phyloP scores from a whole-genome alignment of 1,140 invertebrate species.

The Temnothorax longispinosus region DNA sequence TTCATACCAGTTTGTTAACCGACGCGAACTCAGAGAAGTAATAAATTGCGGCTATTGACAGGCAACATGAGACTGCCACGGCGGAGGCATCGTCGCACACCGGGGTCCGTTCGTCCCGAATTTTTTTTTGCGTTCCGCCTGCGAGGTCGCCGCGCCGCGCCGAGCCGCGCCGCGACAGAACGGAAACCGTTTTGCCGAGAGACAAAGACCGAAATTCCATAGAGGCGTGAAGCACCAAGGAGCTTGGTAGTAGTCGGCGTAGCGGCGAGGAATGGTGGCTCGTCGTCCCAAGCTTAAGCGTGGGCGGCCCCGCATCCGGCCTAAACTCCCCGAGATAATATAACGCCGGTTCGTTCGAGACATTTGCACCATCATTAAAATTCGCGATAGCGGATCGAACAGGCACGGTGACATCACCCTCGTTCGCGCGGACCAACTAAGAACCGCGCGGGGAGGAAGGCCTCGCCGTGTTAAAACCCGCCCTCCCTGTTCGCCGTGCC shows the following conservation, averaged over 20 bases:
- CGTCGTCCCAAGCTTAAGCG: slow-evolving; percentile 72
- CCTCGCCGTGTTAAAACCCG: slow-evolving; percentile 75
- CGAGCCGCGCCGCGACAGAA: slow-evolving; percentile 8
- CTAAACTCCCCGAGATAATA: slow-evolving; percentile 85
- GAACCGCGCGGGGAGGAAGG: slow-evolving; percentile 79
- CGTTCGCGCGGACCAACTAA: slow-evolving; percentile 84
- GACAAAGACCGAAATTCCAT: slow-evolving; percentile 71
- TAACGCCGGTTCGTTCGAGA: slow-evolving; percentile 83
- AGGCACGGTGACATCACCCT: slow-evolving; percentile 84
- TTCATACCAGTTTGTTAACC: slow-evolving; percentile 43
- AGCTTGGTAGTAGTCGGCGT: slow-evolving; percentile 53
- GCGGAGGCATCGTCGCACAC: slow-evolving; percentile 37
- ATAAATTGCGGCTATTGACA: slow-evolving; percentile 61
- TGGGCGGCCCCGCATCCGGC: slow-evolving; percentile 85
- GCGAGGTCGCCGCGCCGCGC: slow-evolving; percentile 31
- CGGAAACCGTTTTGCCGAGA: slow-evolving; percentile 45
- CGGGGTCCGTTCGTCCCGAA: slow-evolving; percentile 36
- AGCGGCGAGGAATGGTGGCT: slow-evolving; percentile 50
- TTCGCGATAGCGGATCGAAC: slow-evolving; percentile 86
- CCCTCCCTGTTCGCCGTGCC: slow-evolving; percentile 60
- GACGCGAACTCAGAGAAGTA: slow-evolving; percentile 25
- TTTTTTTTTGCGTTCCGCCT: slow-evolving; percentile 22
- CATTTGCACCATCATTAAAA: slow-evolving; percentile 87
- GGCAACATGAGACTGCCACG: slow-evolving; percentile 54
- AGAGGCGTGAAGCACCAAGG: slow-evolving; percentile 47